These are phyloP conservation scores for Chitala chitala DNA, from an alignment of 2,113 vertebrate species.

Conservation along the genomic window DNA sequence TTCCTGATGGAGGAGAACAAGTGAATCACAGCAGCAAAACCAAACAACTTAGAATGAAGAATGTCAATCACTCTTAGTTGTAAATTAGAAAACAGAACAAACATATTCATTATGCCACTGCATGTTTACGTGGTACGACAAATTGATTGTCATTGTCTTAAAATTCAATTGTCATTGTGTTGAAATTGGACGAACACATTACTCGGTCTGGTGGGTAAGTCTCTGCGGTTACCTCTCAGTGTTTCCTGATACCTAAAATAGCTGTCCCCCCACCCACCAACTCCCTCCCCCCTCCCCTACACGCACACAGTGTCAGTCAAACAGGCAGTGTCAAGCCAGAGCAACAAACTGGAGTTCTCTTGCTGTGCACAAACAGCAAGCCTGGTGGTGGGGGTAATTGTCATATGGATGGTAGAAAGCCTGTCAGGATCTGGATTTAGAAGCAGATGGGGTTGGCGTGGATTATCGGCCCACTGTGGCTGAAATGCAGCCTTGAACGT, in stretches of 20 bases:
- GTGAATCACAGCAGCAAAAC: slow-evolving; percentile 37
- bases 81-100: not conserved
- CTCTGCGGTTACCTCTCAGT: not conserved
- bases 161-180: too few species aligned
- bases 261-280: not conserved
- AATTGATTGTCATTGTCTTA: too few species aligned
- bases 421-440: slow-evolving; percentile 3
- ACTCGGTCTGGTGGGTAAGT: not conserved
- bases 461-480: not conserved
- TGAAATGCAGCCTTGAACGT: not conserved
- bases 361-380: not conserved
- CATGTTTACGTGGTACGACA: not conserved
- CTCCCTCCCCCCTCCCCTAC: not conserved
- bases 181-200: not conserved
- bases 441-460: not conserved
- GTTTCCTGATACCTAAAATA: not conserved
- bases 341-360: not conserved
- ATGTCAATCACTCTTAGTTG: slow-evolving; percentile 62
- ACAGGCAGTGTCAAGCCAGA: not conserved
- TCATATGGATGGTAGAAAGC: not conserved
- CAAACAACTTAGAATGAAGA: slow-evolving; percentile 51
- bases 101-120: not conserved
- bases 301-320: not conserved
- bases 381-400: not conserved
- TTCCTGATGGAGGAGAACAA: slow-evolving; percentile 28